A percentile compares a stretch with the other conserved stretches of the same genome.
Evolutionary conservation across 2,888 invertebrate genomes (phyloP).

Genomic region (Brachyptera putata): DNA sequence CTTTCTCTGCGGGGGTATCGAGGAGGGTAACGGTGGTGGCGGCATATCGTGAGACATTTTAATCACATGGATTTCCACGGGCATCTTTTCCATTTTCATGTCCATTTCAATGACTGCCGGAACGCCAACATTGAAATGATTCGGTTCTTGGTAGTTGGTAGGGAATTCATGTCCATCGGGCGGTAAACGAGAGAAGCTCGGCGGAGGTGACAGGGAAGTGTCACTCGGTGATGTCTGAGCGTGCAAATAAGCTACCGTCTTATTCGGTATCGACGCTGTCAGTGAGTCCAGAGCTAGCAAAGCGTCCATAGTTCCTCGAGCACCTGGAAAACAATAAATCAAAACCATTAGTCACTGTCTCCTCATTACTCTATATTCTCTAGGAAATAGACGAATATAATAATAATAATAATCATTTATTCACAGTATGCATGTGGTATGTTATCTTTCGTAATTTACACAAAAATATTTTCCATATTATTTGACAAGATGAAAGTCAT

Average conservation of each 20-base stretch:
- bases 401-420: too few relatives aligned
- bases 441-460: too few relatives aligned
- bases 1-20: slow-evolving; percentile 41
- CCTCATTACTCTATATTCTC: too few relatives aligned
- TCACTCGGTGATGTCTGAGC: neutral
- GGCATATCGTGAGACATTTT: neutral
- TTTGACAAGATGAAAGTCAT: too few relatives aligned
- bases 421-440: too few relatives aligned
- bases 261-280: neutral
- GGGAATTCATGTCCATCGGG: slow-evolving; percentile 82
- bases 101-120: slow-evolving; percentile 23
- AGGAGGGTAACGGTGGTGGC: slow-evolving; percentile 43
- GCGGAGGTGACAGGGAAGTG: slow-evolving; percentile 36
- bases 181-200: slow-evolving; percentile 62
- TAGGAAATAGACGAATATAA: too few relatives aligned
- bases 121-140: slow-evolving; percentile 19
- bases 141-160: slow-evolving; percentile 58
- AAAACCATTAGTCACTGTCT: too few relatives aligned
- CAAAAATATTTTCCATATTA: too few relatives aligned
- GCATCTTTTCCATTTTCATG: neutral
- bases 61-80: neutral
- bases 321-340: too few relatives aligned
- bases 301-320: too few relatives aligned
- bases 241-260: neutral
- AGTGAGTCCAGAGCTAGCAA: slow-evolving; percentile 22